Percentiles rank a stretch among this genome's conserved stretches.
These are phyloP conservation scores for Archivesica marissinica DNA, from an alignment of 1,140 invertebrate genomes.

Conservation along the genomic window DNA sequence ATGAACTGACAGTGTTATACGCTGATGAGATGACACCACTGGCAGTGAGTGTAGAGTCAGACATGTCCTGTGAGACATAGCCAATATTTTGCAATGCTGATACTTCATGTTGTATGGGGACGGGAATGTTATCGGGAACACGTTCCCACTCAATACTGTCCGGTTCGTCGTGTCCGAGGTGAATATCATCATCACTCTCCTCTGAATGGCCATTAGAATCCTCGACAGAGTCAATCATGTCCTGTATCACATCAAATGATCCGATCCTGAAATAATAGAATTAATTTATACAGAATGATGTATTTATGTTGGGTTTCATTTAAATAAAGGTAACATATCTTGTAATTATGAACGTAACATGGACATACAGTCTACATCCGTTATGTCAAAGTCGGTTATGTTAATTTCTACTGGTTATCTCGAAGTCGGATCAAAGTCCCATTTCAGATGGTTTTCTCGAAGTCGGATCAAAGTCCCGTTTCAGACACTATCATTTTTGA, in stretches of 20 bases:
- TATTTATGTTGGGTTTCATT: too few relatives aligned
- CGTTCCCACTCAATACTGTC: conserved; percentile 51
- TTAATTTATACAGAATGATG: background rate
- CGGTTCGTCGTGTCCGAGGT: background rate
- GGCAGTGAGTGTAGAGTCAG: conserved; percentile 54
- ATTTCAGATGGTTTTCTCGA: too few relatives aligned
- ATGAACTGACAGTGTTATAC: conserved; percentile 49
- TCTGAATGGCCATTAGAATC: conserved; percentile 58
- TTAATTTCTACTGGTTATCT: too few relatives aligned
- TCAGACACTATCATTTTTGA: too few relatives aligned
- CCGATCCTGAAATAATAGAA: conserved; percentile 35
- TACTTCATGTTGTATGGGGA: conserved; percentile 7
- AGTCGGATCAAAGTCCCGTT: too few relatives aligned
- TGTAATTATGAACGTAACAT: too few relatives aligned
- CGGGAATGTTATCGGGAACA: conserved; percentile 48
- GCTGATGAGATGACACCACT: conserved; percentile 56
- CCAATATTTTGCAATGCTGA: conserved; percentile 27
- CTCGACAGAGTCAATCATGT: conserved; percentile 62
- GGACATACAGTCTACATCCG: too few relatives aligned
- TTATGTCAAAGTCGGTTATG: too few relatives aligned
- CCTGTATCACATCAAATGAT: conserved; percentile 57
- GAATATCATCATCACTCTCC: conserved; percentile 52
- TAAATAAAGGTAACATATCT: too few relatives aligned
- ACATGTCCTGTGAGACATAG: conserved; percentile 53
- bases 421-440: too few relatives aligned